phyloP scores from a whole-genome alignment of 2,113 vertebrate species.

The Condylura cristata region DNA sequence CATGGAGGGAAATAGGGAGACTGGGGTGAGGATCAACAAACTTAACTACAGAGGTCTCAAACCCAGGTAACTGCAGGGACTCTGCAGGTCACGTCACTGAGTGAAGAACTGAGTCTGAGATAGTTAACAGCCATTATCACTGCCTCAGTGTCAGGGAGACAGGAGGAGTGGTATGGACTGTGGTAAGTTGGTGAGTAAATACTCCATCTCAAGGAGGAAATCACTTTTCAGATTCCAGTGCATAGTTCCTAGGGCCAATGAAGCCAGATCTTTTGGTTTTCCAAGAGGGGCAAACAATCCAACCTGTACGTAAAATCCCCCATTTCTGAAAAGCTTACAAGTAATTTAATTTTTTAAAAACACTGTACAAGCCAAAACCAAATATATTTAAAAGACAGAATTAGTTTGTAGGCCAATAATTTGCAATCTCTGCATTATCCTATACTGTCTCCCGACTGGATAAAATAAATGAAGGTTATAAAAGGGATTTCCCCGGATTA shows the following conservation, averaged over 20 bases:
- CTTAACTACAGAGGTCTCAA: neutral
- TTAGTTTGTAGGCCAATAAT: neutral
- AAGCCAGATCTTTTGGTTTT: conserved; percentile 3
- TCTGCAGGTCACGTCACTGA: neutral
- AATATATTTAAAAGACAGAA: neutral
- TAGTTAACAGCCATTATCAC: neutral
- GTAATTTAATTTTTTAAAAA: neutral
- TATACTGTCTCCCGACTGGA: neutral
- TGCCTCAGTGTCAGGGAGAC: neutral
- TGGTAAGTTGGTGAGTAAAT: neutral
- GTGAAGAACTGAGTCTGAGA: neutral
- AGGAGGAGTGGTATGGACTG: neutral
- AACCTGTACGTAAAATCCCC: conserved; percentile 10
- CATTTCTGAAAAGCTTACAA: conserved; percentile 42
- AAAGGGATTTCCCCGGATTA: neutral
- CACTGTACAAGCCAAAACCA: neutral
- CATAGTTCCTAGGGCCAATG: neutral
- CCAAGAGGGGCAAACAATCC: neutral
- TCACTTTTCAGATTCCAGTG: neutral
- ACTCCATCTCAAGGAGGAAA: neutral
- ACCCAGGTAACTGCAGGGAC: neutral
- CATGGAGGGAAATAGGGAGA: neutral
- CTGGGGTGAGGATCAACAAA: neutral
- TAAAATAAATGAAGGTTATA: neutral
- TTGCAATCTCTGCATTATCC: neutral